Conservation (phyloP, 2,113 vertebrate genomes). For the Pteruthius melanotis region DNA sequence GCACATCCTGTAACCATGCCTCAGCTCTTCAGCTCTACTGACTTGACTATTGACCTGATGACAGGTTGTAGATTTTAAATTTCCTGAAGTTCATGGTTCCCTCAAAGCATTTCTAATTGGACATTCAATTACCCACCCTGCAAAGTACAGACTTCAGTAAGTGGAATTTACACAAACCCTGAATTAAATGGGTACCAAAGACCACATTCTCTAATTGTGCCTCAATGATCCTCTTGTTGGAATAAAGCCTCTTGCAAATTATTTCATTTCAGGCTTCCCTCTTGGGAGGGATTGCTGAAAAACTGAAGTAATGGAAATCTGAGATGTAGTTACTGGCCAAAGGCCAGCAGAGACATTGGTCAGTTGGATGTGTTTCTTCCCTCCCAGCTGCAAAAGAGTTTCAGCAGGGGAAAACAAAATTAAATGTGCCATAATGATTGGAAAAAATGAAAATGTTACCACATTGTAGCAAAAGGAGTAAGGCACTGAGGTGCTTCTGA, state of each 20-base stretch:
- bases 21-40: neutral
- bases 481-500: neutral
- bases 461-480: neutral
- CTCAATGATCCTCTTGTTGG: neutral
- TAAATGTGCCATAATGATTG: neutral
- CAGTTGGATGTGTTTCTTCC: neutral
- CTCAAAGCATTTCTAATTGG: neutral
- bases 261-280: neutral
- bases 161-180: neutral
- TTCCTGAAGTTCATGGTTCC: neutral
- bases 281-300: neutral
- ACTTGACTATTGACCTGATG: neutral
- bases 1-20: neutral
- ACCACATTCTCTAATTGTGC: neutral
- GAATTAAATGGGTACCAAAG: neutral
- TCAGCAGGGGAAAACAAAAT: neutral
- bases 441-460: neutral
- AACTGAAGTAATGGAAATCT: conserved; percentile 2
- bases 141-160: neutral
- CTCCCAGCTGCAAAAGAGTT: neutral
- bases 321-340: neutral
- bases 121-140: neutral
- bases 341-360: neutral
- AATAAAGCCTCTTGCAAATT: neutral
- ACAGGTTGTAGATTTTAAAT: neutral